Evolutionary conservation across 1,140 invertebrate species (phyloP), one percentile per base, ranked within the genome.

Genomic region (Cyclina sinensis): DNA sequence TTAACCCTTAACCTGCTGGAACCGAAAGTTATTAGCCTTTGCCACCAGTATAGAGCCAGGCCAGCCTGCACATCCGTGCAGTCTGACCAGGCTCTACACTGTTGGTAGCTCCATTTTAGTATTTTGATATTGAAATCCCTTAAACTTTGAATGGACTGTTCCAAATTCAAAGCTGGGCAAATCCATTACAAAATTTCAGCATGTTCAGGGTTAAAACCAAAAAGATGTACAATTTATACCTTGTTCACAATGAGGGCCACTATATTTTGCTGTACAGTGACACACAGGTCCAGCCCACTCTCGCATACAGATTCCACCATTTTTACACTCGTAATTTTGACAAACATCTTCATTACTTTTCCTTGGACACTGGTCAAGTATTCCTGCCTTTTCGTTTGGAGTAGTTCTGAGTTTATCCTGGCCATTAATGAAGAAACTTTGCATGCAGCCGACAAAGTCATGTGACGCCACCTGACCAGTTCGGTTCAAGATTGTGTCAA

Each of bases 391-490:
- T 68, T 11, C 54, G 16, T 27, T 90, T 85, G 37, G 16, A 54
- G 14, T 24, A 24, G 30, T 51, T 32, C 76, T 82, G 43, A 94
- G 83, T 27, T 92, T 80, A 82, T 94, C 91, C 16, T 97, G 96
- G 12, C 98, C 98, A 93, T 99, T 99, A 46, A 99, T 97, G 0
- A 97, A 97, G 0, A 99, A 97, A 89, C 98, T 98, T 92, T 99
- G 98, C 78, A 99, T 96, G 93, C 99, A 99, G 1, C 99, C 99
- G 48, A 99, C 97, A 76, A 99, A 97, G 94, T 99, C 98, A 93
- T 99, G 98, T 0, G 98, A 97, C 89, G 97, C 97, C 32, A 99
- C 97, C 96, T 99, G 98, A 0, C 98, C 98, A 0, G 98, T 97
- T 80, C 98, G 96, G 94, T 98, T 97, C 12, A 99, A 94, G 0